Percentiles rank a stretch among this genome's conserved stretches.
Evolutionary conservation across 2,888 invertebrate genomes (phyloP).

Genomic region (Heteromyza rotundicornis): DNA sequence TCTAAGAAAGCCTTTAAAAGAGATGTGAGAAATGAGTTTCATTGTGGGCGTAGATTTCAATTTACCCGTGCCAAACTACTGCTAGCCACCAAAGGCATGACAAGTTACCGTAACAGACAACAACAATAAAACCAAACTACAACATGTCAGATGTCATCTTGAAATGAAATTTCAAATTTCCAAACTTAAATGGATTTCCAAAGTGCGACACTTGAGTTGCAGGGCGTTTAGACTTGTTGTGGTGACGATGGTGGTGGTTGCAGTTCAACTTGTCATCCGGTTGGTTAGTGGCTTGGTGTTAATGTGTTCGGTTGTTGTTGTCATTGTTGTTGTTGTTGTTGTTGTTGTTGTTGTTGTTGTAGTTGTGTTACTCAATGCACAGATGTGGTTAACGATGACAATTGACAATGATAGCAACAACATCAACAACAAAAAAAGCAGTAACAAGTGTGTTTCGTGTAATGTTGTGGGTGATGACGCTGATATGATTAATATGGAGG

Average conservation of each 20-base stretch:
- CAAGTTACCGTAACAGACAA: neutral
- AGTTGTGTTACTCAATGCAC: neutral
- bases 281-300: conserved; percentile 24
- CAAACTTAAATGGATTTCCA: neutral
- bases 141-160: conserved; percentile 31
- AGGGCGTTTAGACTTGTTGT: neutral
- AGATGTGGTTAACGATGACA: no score
- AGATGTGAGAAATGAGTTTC: no score
- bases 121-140: conserved; percentile 13
- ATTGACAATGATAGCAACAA: neutral
- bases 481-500: no score
- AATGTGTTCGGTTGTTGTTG: conserved; percentile 26
- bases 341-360: neutral
- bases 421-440: neutral
- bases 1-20: no score
- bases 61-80: neutral
- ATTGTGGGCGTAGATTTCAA: conserved; percentile 1
- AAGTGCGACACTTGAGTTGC: neutral
- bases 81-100: neutral
- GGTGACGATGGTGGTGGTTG: no score
- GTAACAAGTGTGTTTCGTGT: no score
- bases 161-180: conserved; percentile 26
- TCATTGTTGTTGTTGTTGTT: no score
- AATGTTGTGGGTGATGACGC: no score
- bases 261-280: conserved; percentile 15